A percentile compares a stretch with the other conserved stretches of the same genome.
Evolutionary conservation across 2,113 vertebrate species (phyloP).

Genomic region (Eudyptes chrysolophus): DNA sequence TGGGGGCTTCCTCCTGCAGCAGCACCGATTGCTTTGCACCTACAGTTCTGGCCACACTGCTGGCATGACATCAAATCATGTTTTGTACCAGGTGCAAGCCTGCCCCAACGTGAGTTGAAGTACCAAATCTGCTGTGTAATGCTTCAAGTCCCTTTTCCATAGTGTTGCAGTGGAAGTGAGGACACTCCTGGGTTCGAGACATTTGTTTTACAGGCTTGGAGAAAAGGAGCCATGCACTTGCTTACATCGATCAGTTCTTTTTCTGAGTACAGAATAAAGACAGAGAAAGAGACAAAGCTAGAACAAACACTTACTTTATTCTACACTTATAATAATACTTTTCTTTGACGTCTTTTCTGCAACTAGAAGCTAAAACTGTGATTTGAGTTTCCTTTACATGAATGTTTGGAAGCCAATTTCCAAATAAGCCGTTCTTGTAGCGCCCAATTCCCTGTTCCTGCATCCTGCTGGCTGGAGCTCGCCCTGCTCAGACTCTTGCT

Average conservation of each 20-base stretch:
- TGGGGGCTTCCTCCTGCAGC: not conserved
- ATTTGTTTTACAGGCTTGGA: not conserved
- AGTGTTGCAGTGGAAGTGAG: accelerated
- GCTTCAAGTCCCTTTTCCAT: not conserved
- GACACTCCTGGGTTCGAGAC: not conserved
- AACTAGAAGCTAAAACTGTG: not conserved
- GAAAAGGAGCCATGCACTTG: accelerated
- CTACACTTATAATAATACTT: not conserved
- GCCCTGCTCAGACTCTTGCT: not conserved
- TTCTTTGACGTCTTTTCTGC: not conserved
- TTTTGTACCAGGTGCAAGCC: not conserved
- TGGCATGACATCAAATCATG: accelerated
- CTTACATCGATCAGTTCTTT: not conserved
- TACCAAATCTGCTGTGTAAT: not conserved
- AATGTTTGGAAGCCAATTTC: not conserved
- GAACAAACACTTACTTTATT: not conserved
- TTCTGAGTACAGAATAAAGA: not conserved
- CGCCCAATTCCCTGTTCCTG: accelerated
- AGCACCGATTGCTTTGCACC: accelerated
- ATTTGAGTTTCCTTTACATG: not conserved
- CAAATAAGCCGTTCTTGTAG: not conserved
- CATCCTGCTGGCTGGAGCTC: not conserved
- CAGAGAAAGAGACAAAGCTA: not conserved
- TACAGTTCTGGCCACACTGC: no score
- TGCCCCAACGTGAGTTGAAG: accelerated